Conservation (phyloP, 2,797 vertebrate genomes). For the Chelidonichthys spinosus region DNA sequence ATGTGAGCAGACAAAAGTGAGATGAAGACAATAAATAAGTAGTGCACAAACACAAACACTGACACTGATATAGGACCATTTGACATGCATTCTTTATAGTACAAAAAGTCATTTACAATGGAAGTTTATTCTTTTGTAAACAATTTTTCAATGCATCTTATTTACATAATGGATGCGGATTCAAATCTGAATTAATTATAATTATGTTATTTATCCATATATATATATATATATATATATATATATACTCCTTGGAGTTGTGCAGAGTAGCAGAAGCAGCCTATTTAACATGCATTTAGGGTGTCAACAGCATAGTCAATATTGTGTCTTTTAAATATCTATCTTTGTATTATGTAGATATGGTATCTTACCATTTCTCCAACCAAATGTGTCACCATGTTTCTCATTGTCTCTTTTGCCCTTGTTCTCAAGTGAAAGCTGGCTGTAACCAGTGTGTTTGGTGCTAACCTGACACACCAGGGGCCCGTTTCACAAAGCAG, state of each 20-base stretch:
- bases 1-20: conserved; percentile 15
- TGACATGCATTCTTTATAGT: background rate
- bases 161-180: conserved; percentile 23
- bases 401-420: background rate
- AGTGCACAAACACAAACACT: background rate
- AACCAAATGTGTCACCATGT: background rate
- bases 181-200: background rate
- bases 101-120: conserved; percentile 5
- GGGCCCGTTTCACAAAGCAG: too few relatives aligned
- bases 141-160: background rate
- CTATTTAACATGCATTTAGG: background rate
- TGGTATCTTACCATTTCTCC: background rate
- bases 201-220: too few relatives aligned
- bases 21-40: conserved; percentile 21
- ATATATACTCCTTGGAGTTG: background rate
- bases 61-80: background rate
- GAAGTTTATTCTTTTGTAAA: conserved; percentile 16
- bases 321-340: background rate
- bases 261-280: background rate
- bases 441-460: background rate
- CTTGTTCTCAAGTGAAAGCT: background rate
- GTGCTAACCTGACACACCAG: too few relatives aligned
- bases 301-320: background rate
- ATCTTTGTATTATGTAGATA: background rate
- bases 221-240: too few relatives aligned